These are phyloP conservation scores for Centrocercus urophasianus DNA, from an alignment of 2,113 vertebrate species.

Conservation along the genomic window DNA sequence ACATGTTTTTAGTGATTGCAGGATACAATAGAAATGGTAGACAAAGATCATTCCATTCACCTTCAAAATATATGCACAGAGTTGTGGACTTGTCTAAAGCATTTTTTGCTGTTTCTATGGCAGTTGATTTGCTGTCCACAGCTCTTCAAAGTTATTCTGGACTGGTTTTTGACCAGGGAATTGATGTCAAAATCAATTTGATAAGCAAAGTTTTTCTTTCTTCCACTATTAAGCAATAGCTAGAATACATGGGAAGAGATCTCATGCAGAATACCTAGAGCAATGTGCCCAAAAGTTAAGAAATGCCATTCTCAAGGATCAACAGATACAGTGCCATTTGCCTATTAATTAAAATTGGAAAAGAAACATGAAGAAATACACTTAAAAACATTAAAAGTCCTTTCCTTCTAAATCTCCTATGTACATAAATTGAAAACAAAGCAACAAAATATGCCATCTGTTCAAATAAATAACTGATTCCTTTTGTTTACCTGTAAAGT, in stretches of 20 bases:
- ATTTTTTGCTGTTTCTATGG: neutral
- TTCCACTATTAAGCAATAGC: neutral
- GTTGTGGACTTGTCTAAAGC: neutral
- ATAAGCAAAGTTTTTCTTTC: neutral
- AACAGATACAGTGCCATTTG: neutral
- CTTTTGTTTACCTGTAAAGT: neutral
- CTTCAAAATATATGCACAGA: neutral
- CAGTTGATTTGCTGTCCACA: neutral
- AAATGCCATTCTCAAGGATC: neutral
- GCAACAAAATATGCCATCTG: neutral
- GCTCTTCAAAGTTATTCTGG: neutral
- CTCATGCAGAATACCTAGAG: neutral
- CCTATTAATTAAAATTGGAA: slow-evolving; percentile 1
- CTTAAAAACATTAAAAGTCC: neutral
- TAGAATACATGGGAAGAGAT: neutral
- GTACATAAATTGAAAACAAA: neutral
- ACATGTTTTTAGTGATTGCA: neutral
- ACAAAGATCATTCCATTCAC: neutral
- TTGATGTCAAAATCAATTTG: slow-evolving; percentile 40
- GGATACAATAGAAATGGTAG: neutral
- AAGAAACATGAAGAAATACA: neutral
- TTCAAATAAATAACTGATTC: neutral
- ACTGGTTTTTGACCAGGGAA: neutral
- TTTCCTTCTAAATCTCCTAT: neutral
- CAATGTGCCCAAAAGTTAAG: neutral